Percentiles rank a stretch among this genome's conserved stretches.
These are phyloP conservation scores for Drosophila seclusa DNA, from an alignment of 2,888 invertebrate genomes.

Conservation along the genomic window DNA sequence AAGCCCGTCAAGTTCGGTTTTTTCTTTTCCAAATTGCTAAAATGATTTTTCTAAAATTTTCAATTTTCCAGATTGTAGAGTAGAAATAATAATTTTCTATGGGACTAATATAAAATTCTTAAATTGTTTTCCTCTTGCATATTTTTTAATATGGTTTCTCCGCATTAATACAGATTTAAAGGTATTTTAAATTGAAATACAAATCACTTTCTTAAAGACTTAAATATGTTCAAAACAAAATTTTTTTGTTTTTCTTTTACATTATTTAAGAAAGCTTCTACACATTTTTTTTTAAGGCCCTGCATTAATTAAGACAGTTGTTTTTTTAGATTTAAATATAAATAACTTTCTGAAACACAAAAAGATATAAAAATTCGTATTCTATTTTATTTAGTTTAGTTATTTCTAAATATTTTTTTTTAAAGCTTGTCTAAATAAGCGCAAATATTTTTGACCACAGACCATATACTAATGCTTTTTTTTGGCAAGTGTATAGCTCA, in stretches of 20 bases:
- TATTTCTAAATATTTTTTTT: neutral
- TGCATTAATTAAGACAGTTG: too few species aligned
- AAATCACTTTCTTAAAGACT: neutral
- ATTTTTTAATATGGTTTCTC: neutral
- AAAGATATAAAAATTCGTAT: neutral
- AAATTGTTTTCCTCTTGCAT: neutral
- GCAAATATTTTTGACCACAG: neutral
- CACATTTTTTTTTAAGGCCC: neutral
- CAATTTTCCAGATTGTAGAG: neutral
- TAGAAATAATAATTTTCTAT: neutral
- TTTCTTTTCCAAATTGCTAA: rapidly evolving
- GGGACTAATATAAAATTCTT: neutral
- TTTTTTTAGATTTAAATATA: neutral
- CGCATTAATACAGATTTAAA: neutral
- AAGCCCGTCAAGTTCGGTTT: neutral
- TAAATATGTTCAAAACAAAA: neutral
- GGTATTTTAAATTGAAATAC: neutral
- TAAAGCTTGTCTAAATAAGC: neutral
- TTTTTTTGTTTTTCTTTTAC: neutral
- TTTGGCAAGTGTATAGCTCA: slow-evolving; percentile 1
- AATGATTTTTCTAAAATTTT: neutral
- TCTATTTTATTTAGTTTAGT: rapidly evolving
- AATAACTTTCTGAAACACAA: neutral
- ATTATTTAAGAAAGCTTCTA: neutral
- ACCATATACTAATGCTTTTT: neutral